Conservation (phyloP, 2,797 vertebrate species). For the Xenentodon cancila region DNA sequence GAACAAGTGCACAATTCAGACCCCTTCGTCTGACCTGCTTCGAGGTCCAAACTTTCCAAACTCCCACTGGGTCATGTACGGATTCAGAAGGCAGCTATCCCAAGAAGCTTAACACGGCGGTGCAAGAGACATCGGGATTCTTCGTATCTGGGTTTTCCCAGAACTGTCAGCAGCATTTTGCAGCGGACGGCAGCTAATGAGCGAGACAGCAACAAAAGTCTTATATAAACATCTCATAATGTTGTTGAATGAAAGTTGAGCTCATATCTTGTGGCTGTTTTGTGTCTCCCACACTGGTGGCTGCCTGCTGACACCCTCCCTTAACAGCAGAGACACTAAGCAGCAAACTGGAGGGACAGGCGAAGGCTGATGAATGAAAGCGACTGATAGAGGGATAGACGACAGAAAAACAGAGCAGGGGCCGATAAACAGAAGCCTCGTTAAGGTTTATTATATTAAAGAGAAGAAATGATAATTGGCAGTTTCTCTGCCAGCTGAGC, state of each 20-base stretch:
- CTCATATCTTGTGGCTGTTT: slow-evolving; percentile 1
- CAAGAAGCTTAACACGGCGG: too few relatives aligned
- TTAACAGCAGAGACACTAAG: slow-evolving; percentile 27
- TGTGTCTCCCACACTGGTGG: slow-evolving; percentile 13
- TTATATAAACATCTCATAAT: not conserved
- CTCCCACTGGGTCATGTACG: too few relatives aligned
- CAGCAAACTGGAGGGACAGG: not conserved
- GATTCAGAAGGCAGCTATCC: too few relatives aligned
- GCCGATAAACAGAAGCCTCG: slow-evolving; percentile 5
- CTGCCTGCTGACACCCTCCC: slow-evolving; percentile 12
- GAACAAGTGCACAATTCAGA: too few relatives aligned
- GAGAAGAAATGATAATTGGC: slow-evolving; percentile 46
- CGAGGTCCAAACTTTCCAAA: too few relatives aligned
- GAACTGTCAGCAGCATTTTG: too few relatives aligned
- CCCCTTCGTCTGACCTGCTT: too few relatives aligned
- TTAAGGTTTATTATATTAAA: slow-evolving; percentile 62
- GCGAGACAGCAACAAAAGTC: too few relatives aligned
- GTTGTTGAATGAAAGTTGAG: not conserved
- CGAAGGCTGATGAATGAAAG: slow-evolving; percentile 21
- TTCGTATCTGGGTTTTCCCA: too few relatives aligned
- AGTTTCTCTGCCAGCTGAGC: slow-evolving; percentile 47
- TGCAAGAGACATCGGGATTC: too few relatives aligned
- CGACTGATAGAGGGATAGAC: not conserved
- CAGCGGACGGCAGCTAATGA: too few relatives aligned
- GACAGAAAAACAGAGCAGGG: too few relatives aligned